Percentiles rank a stretch among this genome's conserved stretches.
Conservation (phyloP, 2,888 invertebrate species). For the Diplazon laetatorius region DNA sequence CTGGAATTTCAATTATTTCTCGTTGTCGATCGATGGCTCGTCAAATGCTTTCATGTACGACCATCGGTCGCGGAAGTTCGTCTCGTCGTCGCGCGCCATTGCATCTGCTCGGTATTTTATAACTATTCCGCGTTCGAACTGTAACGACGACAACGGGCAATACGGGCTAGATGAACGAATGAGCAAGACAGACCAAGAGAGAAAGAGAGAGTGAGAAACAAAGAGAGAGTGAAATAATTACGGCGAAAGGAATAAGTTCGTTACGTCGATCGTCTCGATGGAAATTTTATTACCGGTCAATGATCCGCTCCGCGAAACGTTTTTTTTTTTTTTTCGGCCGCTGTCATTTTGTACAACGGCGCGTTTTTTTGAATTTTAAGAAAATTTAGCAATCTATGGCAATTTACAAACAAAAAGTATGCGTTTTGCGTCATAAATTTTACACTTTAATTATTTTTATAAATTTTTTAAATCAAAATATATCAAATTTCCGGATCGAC, state of each 20-base stretch:
- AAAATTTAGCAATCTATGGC: too few relatives aligned
- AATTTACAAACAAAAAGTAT: not conserved
- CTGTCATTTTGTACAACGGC: not conserved
- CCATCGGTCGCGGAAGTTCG: slow-evolving; percentile 20
- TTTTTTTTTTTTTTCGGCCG: not conserved
- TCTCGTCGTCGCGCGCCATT: slow-evolving; percentile 23
- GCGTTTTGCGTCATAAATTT: too few relatives aligned
- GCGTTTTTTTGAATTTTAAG: too few relatives aligned
- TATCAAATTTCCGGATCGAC: too few relatives aligned
- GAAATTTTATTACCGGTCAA: slow-evolving; percentile 23
- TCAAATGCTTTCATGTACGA: slow-evolving; percentile 30
- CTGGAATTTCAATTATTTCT: too few relatives aligned
- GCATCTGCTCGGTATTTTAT: slow-evolving; percentile 23
- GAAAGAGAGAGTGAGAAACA: slow-evolving; percentile 34
- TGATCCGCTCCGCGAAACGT: slow-evolving; percentile 14
- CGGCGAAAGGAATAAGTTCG: slow-evolving; percentile 3
- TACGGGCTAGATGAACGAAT: not conserved
- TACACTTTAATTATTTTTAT: not conserved
- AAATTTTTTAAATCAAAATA: too few relatives aligned
- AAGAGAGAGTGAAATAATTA: slow-evolving; percentile 36
- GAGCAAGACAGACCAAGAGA: not conserved
- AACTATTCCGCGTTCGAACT: slow-evolving; percentile 12
- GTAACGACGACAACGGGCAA: not conserved
- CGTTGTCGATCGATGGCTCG: not conserved
- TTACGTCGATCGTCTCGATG: slow-evolving; percentile 22